Evolutionary conservation across 1,140 invertebrate genomes (phyloP).

Genomic region (Danaus plexippus): DNA sequence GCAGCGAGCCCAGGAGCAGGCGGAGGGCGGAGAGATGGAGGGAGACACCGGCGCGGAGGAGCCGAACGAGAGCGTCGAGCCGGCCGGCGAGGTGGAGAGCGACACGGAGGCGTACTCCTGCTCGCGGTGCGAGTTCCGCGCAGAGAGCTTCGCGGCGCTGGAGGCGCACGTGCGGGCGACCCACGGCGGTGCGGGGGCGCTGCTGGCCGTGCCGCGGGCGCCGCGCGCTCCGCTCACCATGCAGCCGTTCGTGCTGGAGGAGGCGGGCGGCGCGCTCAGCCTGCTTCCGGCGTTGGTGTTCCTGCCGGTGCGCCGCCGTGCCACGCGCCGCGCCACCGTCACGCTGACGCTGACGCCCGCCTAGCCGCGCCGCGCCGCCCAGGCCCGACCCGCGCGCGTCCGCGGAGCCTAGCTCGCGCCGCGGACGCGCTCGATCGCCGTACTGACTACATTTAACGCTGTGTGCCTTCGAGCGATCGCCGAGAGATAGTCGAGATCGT

Average conservation of each 20-base stretch:
- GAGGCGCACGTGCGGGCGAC: constrained; percentile 78
- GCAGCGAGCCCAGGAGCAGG: constrained; percentile 45
- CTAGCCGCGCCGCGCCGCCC: constrained; percentile 60
- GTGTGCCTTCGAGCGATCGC: constrained; percentile 71
- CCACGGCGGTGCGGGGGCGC: constrained; percentile 74
- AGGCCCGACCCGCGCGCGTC: constrained; percentile 27
- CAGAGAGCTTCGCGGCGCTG: constrained; percentile 75
- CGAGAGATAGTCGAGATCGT: constrained; percentile 62
- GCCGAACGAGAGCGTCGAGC: constrained; percentile 36
- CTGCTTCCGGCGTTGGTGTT: constrained; percentile 93
- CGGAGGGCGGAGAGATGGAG: constrained; percentile 25
- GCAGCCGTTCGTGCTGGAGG: constrained; percentile 89
- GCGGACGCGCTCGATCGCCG: constrained; percentile 48
- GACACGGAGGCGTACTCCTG: constrained; percentile 71
- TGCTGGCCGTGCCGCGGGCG: constrained; percentile 77
- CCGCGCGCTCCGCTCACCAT: constrained; percentile 78
- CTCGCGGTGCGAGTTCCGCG: constrained; percentile 78
- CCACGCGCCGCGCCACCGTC: constrained; percentile 85
- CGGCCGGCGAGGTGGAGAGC: constrained; percentile 25
- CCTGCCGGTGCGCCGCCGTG: constrained; percentile 88
- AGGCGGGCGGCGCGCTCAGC: constrained; percentile 71
- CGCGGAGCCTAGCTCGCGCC: constrained; percentile 37
- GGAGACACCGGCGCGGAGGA: constrained; percentile 32
- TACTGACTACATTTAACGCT: constrained; percentile 69
- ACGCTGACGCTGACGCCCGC: constrained; percentile 94